phyloP scores from a whole-genome alignment of 2,888 invertebrate species.

The Lasioglossum morio region DNA sequence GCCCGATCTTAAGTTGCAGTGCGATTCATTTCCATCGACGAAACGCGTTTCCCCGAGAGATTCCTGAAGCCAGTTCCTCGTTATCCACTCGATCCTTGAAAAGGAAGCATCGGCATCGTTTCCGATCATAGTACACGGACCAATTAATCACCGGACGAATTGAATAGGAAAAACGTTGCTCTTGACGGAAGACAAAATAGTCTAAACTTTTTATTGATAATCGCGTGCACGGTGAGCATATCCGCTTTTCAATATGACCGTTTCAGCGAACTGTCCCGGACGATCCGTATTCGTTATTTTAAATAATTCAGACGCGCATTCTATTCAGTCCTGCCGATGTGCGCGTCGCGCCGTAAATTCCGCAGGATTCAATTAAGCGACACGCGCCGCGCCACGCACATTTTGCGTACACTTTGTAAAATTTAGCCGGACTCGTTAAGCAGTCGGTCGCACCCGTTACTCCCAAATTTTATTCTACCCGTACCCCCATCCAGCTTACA shows the following conservation, averaged over 20 bases:
- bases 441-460: conserved; percentile 41
- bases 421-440: conserved; percentile 47
- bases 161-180: neutral
- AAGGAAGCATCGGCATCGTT: neutral
- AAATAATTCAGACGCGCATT: conserved; percentile 3
- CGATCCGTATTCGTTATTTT: neutral
- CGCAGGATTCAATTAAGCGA: conserved; percentile 46
- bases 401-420: conserved; percentile 19
- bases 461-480: conserved; percentile 19
- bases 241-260: neutral
- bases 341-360: conserved; percentile 31
- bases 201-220: neutral
- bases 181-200: neutral
- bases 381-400: neutral
- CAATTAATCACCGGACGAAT: neutral
- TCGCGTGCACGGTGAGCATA: neutral
- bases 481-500: neutral
- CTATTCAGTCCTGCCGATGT: neutral
- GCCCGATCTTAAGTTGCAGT: neutral
- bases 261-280: neutral
- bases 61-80: neutral
- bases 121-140: too few relatives aligned
- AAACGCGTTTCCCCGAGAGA: neutral
- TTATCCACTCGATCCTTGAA: neutral
- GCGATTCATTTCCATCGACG: neutral